Base-by-base conservation (phyloP, 2,113 vertebrate species). In the Lagopus muta region DNA sequence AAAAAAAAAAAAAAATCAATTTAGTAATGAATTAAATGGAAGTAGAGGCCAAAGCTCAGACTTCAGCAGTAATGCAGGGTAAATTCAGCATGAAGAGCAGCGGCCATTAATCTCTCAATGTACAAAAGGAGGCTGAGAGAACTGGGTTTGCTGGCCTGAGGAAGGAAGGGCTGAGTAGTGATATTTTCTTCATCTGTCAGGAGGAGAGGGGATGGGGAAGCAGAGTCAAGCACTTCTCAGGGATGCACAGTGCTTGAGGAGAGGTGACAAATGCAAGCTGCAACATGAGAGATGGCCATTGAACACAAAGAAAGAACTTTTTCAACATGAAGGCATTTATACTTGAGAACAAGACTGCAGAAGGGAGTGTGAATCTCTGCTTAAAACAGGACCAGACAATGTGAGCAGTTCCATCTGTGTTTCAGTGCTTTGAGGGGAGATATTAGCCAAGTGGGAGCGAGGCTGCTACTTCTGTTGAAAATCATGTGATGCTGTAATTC, bases 111-210 rank as follows among this genome's bases (percentile, higher is more conserved):
- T 77, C 15, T 95, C 20, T 3, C 7, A 16, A 21, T 73, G 8
- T 69, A 27, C n/a, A 38, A 66, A 88, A 84, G 36, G 54, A 70
- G 36, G 8, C 57, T 86, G 77, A 81, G 91, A 48, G 60, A 71
- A 20, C 32, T 78, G 61, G 5, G 19, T 69, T 93, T 2, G 21
- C 50, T 69, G 48, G 25, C 25, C 21, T 38, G 21, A 38, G 62
- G 42, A 64, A 54, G 52, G 15, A 61, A 74, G 32, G 60, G 10
- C 28, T 62, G 6, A 52, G 24, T 45, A 21, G 5, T 74, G 34
- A 20, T 66, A 14, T 54, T 30, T 17, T 60, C 43, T 50, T 70
- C 0, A 3, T 5, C n/a, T 62, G 20, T 10, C 58, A 43, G 65
- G 36, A 86, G 22, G 52, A 28, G 52, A 54, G 27, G 52, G 52